Evolutionary conservation across 2,113 vertebrate genomes (phyloP).

Genomic region (Pedetes capensis): DNA sequence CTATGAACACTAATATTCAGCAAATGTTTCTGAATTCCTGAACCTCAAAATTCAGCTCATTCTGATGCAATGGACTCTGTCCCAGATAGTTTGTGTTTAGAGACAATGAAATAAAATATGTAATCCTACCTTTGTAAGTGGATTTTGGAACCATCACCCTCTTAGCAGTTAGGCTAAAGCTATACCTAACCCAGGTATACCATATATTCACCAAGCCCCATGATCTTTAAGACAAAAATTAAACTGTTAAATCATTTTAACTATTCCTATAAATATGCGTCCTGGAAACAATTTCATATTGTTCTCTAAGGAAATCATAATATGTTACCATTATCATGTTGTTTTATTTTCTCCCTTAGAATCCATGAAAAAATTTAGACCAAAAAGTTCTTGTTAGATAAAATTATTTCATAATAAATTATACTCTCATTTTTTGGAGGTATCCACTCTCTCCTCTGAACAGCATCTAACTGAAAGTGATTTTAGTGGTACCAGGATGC

Average conservation of each 20-base stretch:
- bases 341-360: background rate
- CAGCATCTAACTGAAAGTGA: background rate
- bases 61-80: background rate
- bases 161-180: background rate
- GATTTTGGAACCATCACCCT: background rate
- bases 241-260: background rate
- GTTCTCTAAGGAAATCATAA: background rate
- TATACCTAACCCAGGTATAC: background rate
- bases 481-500: background rate
- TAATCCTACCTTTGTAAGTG: background rate
- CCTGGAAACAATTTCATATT: background rate
- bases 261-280: background rate
- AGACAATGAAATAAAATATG: background rate
- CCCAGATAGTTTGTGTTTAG: background rate
- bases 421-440: background rate
- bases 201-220: background rate
- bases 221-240: background rate
- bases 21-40: background rate
- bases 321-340: background rate
- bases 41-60: background rate
- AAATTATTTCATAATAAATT: background rate
- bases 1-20: background rate
- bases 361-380: background rate
- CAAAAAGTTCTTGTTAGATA: background rate
- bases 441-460: background rate